Percentiles rank a stretch among this genome's conserved stretches.
Evolutionary conservation across 1,140 invertebrate genomes (phyloP).

Genomic region (Zaprionus davidi): DNA sequence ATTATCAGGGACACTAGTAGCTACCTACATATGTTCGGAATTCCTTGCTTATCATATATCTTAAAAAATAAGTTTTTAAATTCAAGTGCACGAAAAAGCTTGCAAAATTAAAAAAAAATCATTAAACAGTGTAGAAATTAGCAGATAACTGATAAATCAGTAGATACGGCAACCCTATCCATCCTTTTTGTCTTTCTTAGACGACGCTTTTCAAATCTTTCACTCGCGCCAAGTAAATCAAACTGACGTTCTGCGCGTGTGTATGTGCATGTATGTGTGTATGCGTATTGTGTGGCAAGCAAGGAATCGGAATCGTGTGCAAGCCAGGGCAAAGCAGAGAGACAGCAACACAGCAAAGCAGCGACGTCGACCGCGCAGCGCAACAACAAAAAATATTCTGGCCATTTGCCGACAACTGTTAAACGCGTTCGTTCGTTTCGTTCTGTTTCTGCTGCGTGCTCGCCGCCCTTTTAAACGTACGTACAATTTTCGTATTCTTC

Average conservation of each 20-base stretch:
- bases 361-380: constrained; percentile 10
- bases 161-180: too few relatives aligned
- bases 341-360: constrained; percentile 12
- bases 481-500: constrained; percentile 30
- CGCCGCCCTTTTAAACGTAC: constrained; percentile 41
- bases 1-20: too few relatives aligned
- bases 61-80: too few relatives aligned
- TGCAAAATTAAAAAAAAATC: too few relatives aligned
- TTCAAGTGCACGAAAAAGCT: too few relatives aligned
- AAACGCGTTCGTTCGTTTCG: constrained; percentile 46
- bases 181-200: not conserved
- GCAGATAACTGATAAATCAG: too few relatives aligned
- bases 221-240: not conserved
- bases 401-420: constrained; percentile 55
- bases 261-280: constrained; percentile 5
- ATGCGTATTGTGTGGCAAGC: constrained; percentile 13
- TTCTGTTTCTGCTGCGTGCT: constrained; percentile 36
- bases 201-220: constrained; percentile 1
- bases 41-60: too few relatives aligned
- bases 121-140: too few relatives aligned
- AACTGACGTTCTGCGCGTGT: constrained; percentile 4
- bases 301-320: constrained; percentile 49
- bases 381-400: constrained; percentile 48
- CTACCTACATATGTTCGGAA: too few relatives aligned
- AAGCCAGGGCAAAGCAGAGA: constrained; percentile 31